Conservation (phyloP, 2,888 invertebrate species). For the Drosophila merina region DNA sequence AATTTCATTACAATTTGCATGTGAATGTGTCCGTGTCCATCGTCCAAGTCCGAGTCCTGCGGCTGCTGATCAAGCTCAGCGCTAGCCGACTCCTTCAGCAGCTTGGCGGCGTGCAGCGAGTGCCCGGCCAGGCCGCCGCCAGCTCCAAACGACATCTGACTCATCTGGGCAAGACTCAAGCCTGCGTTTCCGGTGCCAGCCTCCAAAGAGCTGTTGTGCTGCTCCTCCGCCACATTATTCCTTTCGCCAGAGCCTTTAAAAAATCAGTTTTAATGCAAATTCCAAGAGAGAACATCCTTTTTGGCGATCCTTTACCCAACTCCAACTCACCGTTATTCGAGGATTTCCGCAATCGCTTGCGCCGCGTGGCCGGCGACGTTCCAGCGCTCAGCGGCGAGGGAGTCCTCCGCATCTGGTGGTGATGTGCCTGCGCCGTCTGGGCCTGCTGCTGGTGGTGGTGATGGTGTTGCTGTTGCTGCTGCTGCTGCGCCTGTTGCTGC, state of each 20-base stretch:
- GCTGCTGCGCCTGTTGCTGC: conserved; percentile 79
- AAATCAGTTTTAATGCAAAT: neutral
- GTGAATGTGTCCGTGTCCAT: conserved; percentile 83
- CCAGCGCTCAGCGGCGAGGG: conserved; percentile 86
- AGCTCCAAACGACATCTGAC: conserved; percentile 84
- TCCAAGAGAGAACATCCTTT: neutral
- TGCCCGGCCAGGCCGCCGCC: conserved; percentile 78
- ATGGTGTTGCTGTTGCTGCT: conserved; percentile 77
- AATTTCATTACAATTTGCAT: conserved; percentile 84
- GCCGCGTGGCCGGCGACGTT: conserved; percentile 87
- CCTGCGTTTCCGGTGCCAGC: conserved; percentile 74
- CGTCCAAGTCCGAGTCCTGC: conserved; percentile 86
- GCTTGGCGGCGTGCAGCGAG: conserved; percentile 82
- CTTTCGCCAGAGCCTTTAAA: conserved; percentile 85
- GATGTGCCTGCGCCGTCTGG: conserved; percentile 85
- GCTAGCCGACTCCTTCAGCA: conserved; percentile 84
- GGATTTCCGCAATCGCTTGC: conserved; percentile 87
- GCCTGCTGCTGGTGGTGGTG: conserved; percentile 86
- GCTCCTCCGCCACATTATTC: conserved; percentile 83
- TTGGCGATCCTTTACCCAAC: conserved; percentile 70
- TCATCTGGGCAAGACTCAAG: conserved; percentile 84
- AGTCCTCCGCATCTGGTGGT: conserved; percentile 85
- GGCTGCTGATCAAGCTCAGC: conserved; percentile 85
- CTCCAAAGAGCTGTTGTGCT: conserved; percentile 82
- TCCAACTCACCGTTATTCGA: conserved; percentile 85